Percentiles rank a stretch among this genome's conserved stretches.
Evolutionary conservation across 2,888 invertebrate genomes (phyloP).

Genomic region (Asteroscopus sphinx): DNA sequence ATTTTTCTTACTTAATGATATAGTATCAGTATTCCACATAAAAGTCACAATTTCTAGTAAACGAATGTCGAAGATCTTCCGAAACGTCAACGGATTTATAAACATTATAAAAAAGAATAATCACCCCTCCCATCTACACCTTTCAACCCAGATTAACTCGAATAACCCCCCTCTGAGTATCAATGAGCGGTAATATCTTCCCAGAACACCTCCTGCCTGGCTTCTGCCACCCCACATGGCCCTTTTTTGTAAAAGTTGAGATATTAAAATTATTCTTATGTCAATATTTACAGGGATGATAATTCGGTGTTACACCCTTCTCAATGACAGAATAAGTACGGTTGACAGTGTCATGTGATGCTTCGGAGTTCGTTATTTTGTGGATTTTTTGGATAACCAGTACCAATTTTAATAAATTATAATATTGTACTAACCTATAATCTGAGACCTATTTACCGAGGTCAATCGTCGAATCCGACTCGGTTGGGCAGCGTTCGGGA

Average conservation of each 20-base stretch:
- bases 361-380: no score
- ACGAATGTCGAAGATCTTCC: neutral
- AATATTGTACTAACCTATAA: no score
- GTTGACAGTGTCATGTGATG: neutral
- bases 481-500: no score
- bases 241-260: conserved; percentile 21
- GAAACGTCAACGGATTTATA: conserved; percentile 9
- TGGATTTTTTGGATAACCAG: no score
- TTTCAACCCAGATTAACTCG: conserved; percentile 3
- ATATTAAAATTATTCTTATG: conserved; percentile 34
- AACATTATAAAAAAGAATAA: conserved; percentile 18
- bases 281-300: conserved; percentile 28
- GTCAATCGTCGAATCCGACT: no score
- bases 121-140: conserved; percentile 5
- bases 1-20: neutral
- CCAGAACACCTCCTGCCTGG: neutral
- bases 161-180: conserved; percentile 14
- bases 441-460: no score
- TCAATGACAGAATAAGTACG: conserved; percentile 5
- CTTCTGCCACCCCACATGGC: neutral
- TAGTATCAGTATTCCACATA: neutral
- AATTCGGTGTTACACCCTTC: conserved; percentile 16
- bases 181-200: conserved; percentile 24
- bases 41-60: neutral
- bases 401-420: no score